Base-by-base conservation (phyloP, 2,113 vertebrate genomes). In the Xiphophorus couchianus region DNA sequence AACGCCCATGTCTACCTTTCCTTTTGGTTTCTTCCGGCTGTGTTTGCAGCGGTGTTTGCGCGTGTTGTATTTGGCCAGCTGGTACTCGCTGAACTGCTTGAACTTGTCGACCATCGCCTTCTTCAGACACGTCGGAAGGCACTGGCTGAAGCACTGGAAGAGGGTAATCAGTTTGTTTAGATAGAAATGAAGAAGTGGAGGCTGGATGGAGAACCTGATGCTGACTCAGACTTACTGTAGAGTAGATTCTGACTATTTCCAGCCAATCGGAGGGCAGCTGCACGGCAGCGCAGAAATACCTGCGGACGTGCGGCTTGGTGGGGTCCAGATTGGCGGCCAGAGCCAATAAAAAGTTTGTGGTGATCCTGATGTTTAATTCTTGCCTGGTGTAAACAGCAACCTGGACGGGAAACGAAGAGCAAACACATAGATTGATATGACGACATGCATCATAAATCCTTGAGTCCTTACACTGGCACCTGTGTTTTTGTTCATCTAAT, bases 201-300 rank as follows among this genome's bases (percentile, higher is more conserved):
- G 39, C 2, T 9, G 6, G 25, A 51, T 7, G 39, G 11, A 1
- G 1, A 35, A 15, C 11, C 0, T 12, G 6, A 51, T 2, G 13
- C 25, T 37, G 22, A 19, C 15, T 30, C 9, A 64, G 2, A 83
- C 92, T 84, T 63, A 95, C 95, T 11, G 37, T 85, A 62, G 82
- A 94, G 61, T 96, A 96, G 68, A 96, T 84, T 58, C 93, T 75
- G 8, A 94, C 93, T 3, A 98, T 94, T 39, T 97, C 95, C 85
- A 96, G 93, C 97, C 97, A 98, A 44, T 98, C 97, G 0, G 96
- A 96, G 3, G 97, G 97, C 60, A 98, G 91, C 85, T 95, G 95
- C 1, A 97, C 90, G 0, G 95, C 88, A 2, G 94, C 86, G 44
- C 95, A 93, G 88, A 96, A 96, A 85, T 96, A 98, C 27, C 96